A percentile compares a stretch with the other conserved stretches of the same genome.
Evolutionary conservation across 2,113 vertebrate genomes (phyloP).

Genomic region (Ageneiosus marmoratus): DNA sequence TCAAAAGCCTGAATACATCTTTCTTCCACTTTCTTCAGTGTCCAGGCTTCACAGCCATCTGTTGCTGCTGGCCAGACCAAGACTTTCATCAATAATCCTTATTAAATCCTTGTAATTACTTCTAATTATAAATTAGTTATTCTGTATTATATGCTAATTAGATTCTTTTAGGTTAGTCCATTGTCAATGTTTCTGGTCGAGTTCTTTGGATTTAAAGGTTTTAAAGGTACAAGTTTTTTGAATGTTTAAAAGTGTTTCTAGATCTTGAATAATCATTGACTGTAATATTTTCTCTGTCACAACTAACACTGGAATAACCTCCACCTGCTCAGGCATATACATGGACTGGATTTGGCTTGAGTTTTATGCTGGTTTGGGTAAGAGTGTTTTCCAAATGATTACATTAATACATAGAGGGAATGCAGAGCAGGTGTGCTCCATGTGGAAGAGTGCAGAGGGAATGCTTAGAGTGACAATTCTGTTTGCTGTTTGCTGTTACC

Average conservation of each 20-base stretch:
- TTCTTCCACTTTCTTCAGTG: no score
- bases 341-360: background rate
- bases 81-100: no score
- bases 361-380: background rate
- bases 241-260: background rate
- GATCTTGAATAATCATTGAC: background rate
- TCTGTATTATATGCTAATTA: background rate
- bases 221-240: background rate
- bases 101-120: background rate
- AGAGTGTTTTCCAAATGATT: background rate
- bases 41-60: no score
- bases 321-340: background rate
- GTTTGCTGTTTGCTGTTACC: slow-evolving; percentile 66
- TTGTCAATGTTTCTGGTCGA: background rate
- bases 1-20: no score
- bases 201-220: no score
- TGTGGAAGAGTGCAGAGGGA: background rate
- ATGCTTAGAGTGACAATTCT: background rate
- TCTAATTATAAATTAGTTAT: no score
- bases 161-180: background rate
- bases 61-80: no score
- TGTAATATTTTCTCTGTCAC: background rate
- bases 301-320: background rate
- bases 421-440: background rate
- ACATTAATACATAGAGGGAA: background rate